Evolutionary conservation across 2,888 invertebrate species (phyloP), one percentile per base, ranked within the genome.

Genomic region (Ramazzottius varieornatus): DNA sequence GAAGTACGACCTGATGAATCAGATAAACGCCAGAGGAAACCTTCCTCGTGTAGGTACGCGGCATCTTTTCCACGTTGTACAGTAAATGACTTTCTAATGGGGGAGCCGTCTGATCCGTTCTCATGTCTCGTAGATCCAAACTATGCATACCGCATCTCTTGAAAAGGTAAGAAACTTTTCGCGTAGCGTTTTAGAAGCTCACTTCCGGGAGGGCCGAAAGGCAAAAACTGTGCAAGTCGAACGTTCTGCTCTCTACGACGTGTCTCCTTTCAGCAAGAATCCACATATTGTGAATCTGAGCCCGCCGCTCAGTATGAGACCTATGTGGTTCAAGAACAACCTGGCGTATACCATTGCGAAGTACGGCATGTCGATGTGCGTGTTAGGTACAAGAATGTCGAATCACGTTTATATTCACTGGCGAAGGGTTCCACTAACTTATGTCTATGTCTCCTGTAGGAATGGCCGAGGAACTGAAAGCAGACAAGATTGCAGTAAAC

Each of bases 271-370:
- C 24, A 69, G 73, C n/a, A 71, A 70, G 33, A 77, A 77, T 69
- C 74, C 77, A 32, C 78, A 78, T 69, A 78, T 79, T 34, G 71
- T 79, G 63, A 79, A 78, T 70, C 73, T 79, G 65, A 78, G 78
- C 65, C 79, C 79, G 1, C 79, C 79, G 24, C 71, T 79, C 32
- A 74, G 76, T 68, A 73, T 79, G 76, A 71, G 73, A 46, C 70
- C 73, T 13, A 70, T 72, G 64, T 78, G 78, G 78, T 78, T 78
- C 68, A 71, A 71, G 66, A 70, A 72, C 64, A 76, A 78, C 71
- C 74, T 75, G 1, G 79, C 77, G 1, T 78, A 78, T 70, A 79
- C 78, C 0, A 78, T 78, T 76, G 78, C 79, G 54, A 78, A 78
- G 69, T 79, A 77, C 71, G 78, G 72, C 63, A 72, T 74, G 79